Base-by-base conservation (phyloP, 2,888 invertebrate species). In the Temnothorax rugatulus region DNA sequence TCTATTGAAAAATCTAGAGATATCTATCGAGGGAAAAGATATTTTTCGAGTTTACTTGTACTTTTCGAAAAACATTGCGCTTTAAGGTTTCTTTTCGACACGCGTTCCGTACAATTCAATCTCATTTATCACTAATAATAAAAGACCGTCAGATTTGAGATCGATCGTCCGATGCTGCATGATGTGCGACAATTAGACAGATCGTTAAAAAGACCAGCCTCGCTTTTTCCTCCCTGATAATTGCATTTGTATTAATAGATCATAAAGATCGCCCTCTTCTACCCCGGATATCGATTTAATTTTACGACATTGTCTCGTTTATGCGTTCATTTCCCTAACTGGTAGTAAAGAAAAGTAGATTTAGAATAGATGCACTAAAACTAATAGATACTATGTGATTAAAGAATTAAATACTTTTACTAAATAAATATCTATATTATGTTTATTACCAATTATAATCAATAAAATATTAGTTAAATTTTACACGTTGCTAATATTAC, bases 271-370 rank as follows among this genome's bases (percentile, higher is more conserved):
- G 29, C 8, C 9, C 50, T 50, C 61, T 50, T 75, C 4, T 18
- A 50, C 7, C 50, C n/a, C 15, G 11, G 8, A 76, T 52, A 18
- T 76, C 25, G 52, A 76, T 52, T 50, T 50, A 61, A 4, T 63
- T 75, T 63, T 52, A 64, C 25, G 21, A 63, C 25, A 15, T 25
- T 34, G n/a, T 25, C 50, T 76, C 61, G 38, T 64, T 76, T 25
- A 41, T 25, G n/a, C 21, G 18, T 50, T 61, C 18, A 34, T 52
- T 76, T 15, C 34, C 50, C 11, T 34, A 75, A 63, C 18, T 38
- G 52, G 64, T 50, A 74, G 18, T 29, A 38, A 41, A 21, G 9
- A 18, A 50, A 9, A 50, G 15, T 63, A 5, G 5, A 64, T 13
- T 34, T 38, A 25, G 5, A 52, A 7, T 25, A 38, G 13, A 64